These are phyloP conservation scores for Monochamus saltuarius DNA, from an alignment of 1,140 invertebrate genomes.

Conservation along the genomic window DNA sequence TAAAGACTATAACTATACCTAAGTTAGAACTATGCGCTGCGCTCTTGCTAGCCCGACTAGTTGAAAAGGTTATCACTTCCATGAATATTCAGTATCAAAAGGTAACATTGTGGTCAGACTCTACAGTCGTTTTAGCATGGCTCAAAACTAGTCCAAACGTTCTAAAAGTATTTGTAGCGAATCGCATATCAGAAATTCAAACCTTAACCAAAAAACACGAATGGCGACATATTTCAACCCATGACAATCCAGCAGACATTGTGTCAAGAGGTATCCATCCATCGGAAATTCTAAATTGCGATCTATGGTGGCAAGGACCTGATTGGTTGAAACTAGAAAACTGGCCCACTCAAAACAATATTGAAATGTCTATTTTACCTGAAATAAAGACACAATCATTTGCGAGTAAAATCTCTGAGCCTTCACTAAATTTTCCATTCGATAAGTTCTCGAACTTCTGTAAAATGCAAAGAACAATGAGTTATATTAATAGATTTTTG, in stretches of 20 bases:
- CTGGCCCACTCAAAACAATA: no score
- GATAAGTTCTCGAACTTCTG: no score
- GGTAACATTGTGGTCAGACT: conserved; percentile 7
- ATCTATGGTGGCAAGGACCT: conserved; percentile 6
- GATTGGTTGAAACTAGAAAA: no score
- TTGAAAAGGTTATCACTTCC: conserved; percentile 23
- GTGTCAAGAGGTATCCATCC: conserved; percentile 8
- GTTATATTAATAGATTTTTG: no score
- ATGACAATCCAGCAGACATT: conserved; percentile 16
- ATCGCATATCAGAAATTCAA: conserved; percentile 14
- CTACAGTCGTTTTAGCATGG: conserved; percentile 9
- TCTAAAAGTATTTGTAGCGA: conserved; percentile 11
- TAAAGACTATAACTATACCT: conserved; percentile 9
- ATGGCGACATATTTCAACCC: conserved; percentile 3
- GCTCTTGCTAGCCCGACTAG: conserved; percentile 29
- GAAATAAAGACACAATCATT: no score
- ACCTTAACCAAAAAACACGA: neutral
- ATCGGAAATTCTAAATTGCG: neutral
- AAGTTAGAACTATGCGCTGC: conserved; percentile 21
- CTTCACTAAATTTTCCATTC: no score
- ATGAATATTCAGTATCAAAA: conserved; percentile 10
- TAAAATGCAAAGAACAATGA: no score
- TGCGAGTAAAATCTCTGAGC: no score
- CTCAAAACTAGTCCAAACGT: conserved; percentile 4
- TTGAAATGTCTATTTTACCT: no score